phyloP scores from a whole-genome alignment of 2,113 vertebrate species.

The Madoqua kirkii region DNA sequence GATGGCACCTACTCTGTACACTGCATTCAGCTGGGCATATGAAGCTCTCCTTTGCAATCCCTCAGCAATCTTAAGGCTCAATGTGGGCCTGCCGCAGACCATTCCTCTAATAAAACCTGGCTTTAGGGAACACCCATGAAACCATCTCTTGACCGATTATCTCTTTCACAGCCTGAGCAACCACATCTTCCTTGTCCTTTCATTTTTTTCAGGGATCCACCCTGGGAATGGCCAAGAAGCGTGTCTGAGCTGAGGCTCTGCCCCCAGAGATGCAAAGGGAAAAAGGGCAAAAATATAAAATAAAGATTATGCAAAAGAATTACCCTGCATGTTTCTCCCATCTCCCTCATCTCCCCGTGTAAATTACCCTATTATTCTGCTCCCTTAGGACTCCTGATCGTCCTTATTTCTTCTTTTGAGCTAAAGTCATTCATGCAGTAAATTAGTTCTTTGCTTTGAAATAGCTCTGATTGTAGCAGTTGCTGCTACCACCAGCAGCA shows the following conservation, averaged over 20 bases:
- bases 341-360: slow-evolving; percentile 76
- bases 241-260: neutral
- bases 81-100: neutral
- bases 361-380: slow-evolving; percentile 86
- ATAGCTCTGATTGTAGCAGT: slow-evolving; percentile 83
- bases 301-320: slow-evolving; percentile 77
- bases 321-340: slow-evolving; percentile 59
- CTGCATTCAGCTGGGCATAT: rapidly evolving
- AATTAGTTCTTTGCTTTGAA: slow-evolving; percentile 88
- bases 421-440: slow-evolving; percentile 88
- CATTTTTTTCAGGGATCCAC: neutral
- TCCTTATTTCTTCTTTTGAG: slow-evolving; percentile 86
- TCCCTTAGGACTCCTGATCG: slow-evolving; percentile 82
- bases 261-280: slow-evolving; percentile 49
- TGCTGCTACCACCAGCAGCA: slow-evolving; percentile 68
- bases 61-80: neutral
- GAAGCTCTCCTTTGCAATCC: neutral
- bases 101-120: neutral
- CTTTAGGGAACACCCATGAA: neutral
- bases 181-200: neutral
- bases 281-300: slow-evolving; percentile 69
- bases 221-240: neutral
- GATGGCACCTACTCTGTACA: neutral
- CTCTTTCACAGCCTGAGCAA: neutral
- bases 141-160: neutral